A percentile compares a stretch with the other conserved stretches of the same genome.
phyloP scores from a whole-genome alignment of 2,113 vertebrate genomes.

The Megalops atlanticus region DNA sequence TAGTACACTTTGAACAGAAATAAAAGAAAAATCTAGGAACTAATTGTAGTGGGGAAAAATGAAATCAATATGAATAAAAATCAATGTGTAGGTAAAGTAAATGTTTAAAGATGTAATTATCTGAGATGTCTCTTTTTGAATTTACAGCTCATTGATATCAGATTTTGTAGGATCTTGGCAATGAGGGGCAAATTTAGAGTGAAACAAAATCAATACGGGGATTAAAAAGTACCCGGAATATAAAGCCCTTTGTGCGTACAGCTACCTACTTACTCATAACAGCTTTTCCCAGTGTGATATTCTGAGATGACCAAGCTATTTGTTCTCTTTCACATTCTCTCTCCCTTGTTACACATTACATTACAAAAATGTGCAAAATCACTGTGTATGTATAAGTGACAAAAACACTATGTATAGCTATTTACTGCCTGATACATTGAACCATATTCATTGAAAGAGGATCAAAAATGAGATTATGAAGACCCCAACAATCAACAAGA shows the following conservation, averaged over 20 bases:
- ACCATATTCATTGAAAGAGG: not conserved
- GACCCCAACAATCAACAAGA: not conserved
- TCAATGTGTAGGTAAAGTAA: not conserved
- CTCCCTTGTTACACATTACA: not conserved
- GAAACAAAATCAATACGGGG: not conserved
- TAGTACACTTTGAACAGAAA: too few relatives aligned
- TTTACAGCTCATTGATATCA: not conserved
- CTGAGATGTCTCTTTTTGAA: not conserved
- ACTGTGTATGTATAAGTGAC: too few relatives aligned
- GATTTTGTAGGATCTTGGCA: not conserved
- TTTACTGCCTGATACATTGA: too few relatives aligned
- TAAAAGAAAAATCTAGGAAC: not conserved
- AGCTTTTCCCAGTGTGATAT: not conserved
- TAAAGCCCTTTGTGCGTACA: not conserved
- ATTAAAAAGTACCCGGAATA: not conserved
- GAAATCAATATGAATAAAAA: conserved; percentile 4
- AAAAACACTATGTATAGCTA: too few relatives aligned
- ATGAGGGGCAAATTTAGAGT: not conserved
- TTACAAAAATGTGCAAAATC: too few relatives aligned
- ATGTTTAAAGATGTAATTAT: not conserved
- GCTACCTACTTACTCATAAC: not conserved
- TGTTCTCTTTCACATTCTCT: not conserved
- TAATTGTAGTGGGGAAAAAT: not conserved
- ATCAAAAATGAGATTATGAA: not conserved
- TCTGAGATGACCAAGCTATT: not conserved